Evolutionary conservation across 2,797 vertebrate species (phyloP).

Genomic region (Orientallactaga sibirica): DNA sequence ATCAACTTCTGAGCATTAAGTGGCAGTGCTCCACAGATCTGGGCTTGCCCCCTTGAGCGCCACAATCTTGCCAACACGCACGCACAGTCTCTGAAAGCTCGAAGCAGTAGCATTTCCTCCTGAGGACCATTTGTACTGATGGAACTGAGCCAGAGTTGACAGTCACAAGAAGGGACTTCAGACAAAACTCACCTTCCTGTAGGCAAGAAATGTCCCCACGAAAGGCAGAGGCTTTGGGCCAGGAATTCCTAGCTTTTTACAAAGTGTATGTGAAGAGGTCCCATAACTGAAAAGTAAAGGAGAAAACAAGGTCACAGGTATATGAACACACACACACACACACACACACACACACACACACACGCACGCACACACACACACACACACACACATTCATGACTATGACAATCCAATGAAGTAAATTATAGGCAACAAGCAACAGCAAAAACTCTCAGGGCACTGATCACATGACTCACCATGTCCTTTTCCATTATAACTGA

Average conservation of each 20-base stretch:
- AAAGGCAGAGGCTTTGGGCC: background rate
- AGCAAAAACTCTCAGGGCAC: too few species aligned
- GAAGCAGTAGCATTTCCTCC: background rate
- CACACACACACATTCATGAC: too few species aligned
- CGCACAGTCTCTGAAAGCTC: background rate
- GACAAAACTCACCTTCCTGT: background rate
- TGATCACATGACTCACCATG: too few species aligned
- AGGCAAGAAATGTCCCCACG: background rate
- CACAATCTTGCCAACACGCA: too few species aligned
- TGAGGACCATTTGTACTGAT: background rate
- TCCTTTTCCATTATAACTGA: too few species aligned
- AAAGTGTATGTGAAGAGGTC: background rate
- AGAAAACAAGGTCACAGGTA: too few species aligned
- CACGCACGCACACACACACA: too few species aligned
- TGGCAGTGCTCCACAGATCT: background rate
- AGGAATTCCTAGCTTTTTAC: background rate
- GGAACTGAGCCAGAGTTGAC: background rate
- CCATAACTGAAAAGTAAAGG: background rate
- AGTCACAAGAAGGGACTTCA: background rate
- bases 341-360: too few species aligned
- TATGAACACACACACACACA: too few species aligned
- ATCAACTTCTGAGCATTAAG: background rate
- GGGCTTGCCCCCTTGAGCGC: too few species aligned
- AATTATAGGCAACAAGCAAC: too few species aligned
- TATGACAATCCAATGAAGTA: too few species aligned